These are phyloP conservation scores for human (Homo sapiens) DNA, from an alignment of 2,113 vertebrate genomes.

Conservation along the genomic window DNA sequence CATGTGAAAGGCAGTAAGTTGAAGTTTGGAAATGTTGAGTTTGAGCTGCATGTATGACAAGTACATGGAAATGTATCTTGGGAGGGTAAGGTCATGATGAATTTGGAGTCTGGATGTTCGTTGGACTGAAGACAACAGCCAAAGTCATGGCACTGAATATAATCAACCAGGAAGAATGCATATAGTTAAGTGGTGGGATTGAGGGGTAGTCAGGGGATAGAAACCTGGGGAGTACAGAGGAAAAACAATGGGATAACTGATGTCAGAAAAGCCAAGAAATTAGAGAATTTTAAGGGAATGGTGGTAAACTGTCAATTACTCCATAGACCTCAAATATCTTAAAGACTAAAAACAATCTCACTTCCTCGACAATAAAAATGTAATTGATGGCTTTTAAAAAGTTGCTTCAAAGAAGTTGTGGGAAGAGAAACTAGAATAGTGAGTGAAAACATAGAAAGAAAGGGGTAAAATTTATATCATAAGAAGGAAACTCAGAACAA, in stretches of 20 bases:
- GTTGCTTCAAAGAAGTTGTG: not conserved
- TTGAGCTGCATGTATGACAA: not conserved
- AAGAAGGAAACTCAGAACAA: not conserved
- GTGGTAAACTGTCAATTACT: not conserved
- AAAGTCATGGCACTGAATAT: not conserved
- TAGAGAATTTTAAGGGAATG: not conserved
- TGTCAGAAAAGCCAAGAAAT: not conserved
- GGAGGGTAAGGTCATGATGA: not conserved
- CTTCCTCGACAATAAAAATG: not conserved
- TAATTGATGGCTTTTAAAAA: not conserved
- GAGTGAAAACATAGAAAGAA: not conserved
- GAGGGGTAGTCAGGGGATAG: too few species aligned
- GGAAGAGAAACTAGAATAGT: not conserved
- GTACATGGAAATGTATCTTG: too few species aligned
- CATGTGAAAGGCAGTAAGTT: not conserved
- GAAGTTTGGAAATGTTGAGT: not conserved
- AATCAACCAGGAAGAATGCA: not conserved
- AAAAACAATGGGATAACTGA: not conserved
- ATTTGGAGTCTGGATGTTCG: not conserved
- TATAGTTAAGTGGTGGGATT: too few species aligned
- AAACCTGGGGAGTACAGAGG: not conserved
- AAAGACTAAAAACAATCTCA: not conserved
- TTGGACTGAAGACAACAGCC: not conserved
- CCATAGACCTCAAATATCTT: not conserved
- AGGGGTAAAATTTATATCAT: not conserved